Base-by-base conservation (phyloP, 1,140 invertebrate genomes). In the Pteromalus puparum region DNA sequence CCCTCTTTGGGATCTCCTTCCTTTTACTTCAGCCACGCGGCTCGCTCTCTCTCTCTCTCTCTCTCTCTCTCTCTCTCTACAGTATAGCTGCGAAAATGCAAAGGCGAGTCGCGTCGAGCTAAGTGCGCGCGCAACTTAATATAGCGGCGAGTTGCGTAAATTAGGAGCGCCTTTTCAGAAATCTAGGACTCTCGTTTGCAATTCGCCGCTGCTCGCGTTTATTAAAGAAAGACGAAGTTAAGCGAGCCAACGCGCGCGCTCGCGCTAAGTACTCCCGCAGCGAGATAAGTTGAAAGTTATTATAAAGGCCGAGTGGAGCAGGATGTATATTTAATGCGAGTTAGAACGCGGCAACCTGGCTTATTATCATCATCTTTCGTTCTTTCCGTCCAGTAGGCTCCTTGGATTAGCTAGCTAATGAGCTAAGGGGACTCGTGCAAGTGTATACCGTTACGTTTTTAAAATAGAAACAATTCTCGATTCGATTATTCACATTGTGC, bases 241-340 rank as follows among this genome's bases (percentile, higher is more conserved):
- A 74, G 48, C 46, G 46, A 48, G 13, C 9, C 2, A 1, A 34
- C 76, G 73, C n/a, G n/a, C n/a, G 48, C 70, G 42, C 77, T 46
- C 74, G n/a, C 80, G 82, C 65, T 73, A 42, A 67, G 73, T 75
- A 68, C 72, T 46, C 38, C 73, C 70, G 30, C 61, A 4, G 4
- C 34, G 61, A 76, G 81, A 82, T 82, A 82, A 82, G 73, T 46
- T 48, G 18, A 76, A 76, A 82, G 81, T 76, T 76, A 82, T 76
- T 76, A 82, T 18, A 61, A 46, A 67, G 53, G 13, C 73, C 73
- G 53, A 26, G 42, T 6, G 0, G 12, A 46, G 38, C 38, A 65
- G 72, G 48, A 53, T 53, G 30, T 46, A 34, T 24, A 24, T 53
- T 28, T 76, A 81, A 73, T 74, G 28, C 48, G 38, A 81, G 48